phyloP scores from a whole-genome alignment of 2,888 invertebrate genomes.

The Thyatira batis region DNA sequence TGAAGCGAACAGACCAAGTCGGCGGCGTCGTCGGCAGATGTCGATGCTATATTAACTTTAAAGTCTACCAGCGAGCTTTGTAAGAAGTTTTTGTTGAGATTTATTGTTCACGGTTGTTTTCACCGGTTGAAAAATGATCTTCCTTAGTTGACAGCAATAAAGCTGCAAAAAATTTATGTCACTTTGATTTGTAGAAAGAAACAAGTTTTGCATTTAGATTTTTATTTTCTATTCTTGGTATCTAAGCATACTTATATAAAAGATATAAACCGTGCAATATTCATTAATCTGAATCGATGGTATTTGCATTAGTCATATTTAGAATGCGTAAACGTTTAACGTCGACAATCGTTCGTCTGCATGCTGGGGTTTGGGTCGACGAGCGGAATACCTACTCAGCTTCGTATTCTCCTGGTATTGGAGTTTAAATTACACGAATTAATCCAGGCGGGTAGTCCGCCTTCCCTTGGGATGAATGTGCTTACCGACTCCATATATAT shows the following conservation, averaged over 20 bases:
- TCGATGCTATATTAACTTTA: background rate
- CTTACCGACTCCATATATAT: constrained; percentile 38
- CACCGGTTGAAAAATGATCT: background rate
- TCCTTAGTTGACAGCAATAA: background rate
- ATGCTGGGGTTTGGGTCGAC: constrained; percentile 19
- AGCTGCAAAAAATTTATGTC: too few relatives aligned
- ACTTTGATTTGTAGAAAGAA: background rate
- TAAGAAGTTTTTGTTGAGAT: background rate
- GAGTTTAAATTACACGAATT: constrained; percentile 75
- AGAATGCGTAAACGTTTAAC: background rate
- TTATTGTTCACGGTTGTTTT: constrained; percentile 2
- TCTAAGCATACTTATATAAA: too few relatives aligned
- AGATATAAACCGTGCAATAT: background rate
- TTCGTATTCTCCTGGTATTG: constrained; percentile 69
- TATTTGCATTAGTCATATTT: too few relatives aligned
- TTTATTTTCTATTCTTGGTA: background rate
- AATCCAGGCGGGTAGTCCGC: constrained; percentile 58
- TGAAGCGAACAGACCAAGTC: background rate
- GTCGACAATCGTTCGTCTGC: constrained; percentile 28
- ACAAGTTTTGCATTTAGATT: background rate
- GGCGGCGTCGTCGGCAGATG: background rate
- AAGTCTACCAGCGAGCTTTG: background rate
- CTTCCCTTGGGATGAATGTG: constrained; percentile 54
- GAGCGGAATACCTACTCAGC: constrained; percentile 55
- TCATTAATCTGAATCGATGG: too few relatives aligned